Base-by-base conservation (phyloP, 64 coral and sea anemone species). In the Montipora cactus region DNA sequence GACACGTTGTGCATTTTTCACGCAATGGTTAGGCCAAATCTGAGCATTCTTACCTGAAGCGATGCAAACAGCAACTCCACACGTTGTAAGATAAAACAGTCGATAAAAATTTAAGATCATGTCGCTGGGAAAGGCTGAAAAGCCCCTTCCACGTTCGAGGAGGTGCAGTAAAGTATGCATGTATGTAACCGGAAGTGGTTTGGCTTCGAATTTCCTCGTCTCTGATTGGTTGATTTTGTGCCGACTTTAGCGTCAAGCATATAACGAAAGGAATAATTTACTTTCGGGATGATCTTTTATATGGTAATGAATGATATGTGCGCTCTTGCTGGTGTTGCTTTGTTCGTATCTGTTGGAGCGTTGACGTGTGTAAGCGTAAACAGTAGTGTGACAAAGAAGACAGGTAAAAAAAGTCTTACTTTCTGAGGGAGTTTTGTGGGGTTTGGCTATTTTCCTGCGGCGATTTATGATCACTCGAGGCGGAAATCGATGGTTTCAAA, bases 311-410 rank as follows among this genome's bases (percentile, higher is more conserved):
- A 57, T 11, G 53, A 8, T 8, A 8, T 57, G 62, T 49, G 47
- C 20, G 44, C 66, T 0, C 19, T 71, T 12, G 45, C 82, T 47
- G 10, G 59, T 47, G 37, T 8, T 37, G 14, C 71, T 71, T 86
- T 86, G 59, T 86, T 50, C 64, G 70, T 86, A 72, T 50, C 71
- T 86, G 23, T 86, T 86, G 64, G 66, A 86, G 13, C 64, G 19
- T 71, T 86, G 46, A 8, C 49, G 18, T 49, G 10, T 86, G 82
- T 86, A 72, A 86, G n/a, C 62, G 82, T 86, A 51, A 86, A 19
- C 62, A 21, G 64, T 72, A 3, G 19, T 5, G 66, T 70, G 64
- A 85, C 82, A 70, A 49, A 85, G 45, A 18, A 9, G 8, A 1
- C 5, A 86, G 82, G 82, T 86, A 14, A 57, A 7, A 64, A 21